Evolutionary conservation across 2,113 vertebrate species (phyloP).

Genomic region (Picathartes gymnocephalus): DNA sequence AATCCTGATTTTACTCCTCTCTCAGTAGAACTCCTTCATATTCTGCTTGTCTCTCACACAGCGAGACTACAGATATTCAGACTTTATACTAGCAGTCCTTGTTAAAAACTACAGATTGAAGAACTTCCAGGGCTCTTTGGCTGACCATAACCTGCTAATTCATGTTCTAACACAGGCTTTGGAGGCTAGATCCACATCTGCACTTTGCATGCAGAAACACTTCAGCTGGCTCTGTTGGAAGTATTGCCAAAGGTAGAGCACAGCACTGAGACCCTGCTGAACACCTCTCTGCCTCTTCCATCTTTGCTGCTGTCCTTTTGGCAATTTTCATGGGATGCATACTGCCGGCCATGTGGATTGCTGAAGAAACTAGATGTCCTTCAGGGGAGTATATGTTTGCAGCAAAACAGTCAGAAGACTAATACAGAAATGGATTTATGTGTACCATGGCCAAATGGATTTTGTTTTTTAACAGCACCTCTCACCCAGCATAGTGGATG

Average conservation of each 20-base stretch:
- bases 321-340: neutral
- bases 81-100: neutral
- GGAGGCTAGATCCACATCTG: neutral
- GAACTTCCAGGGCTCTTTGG: neutral
- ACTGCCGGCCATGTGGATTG: neutral
- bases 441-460: neutral
- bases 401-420: neutral
- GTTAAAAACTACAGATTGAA: neutral
- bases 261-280: neutral
- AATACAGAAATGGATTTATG: neutral
- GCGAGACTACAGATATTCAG: neutral
- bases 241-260: neutral
- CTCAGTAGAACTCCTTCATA: neutral
- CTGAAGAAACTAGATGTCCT: neutral
- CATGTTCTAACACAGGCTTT: neutral
- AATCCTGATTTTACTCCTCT: neutral
- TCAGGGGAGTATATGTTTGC: neutral
- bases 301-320: neutral
- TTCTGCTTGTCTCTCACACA: neutral
- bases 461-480: neutral
- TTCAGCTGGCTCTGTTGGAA: fast-evolving
- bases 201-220: neutral
- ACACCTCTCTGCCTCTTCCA: neutral
- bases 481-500: neutral
- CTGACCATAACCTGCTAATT: neutral